These are phyloP conservation scores for Umimayanthus chanpuru DNA, from an alignment of 92 coral and sea anemone species.

Conservation along the genomic window DNA sequence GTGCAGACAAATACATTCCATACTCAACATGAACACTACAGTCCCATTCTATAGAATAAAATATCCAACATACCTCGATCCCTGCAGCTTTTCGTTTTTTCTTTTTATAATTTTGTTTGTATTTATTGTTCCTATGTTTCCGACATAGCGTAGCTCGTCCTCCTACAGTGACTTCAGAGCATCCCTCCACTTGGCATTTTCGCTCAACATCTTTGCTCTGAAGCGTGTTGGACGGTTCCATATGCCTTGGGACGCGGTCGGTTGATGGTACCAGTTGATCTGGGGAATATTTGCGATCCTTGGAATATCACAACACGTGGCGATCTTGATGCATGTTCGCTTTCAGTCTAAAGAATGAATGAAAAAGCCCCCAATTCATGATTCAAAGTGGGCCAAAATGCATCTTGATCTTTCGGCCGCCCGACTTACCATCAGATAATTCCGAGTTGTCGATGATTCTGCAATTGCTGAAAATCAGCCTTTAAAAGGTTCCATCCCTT, in stretches of 20 bases:
- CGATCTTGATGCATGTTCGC: conserved; percentile 28
- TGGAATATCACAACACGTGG: conserved; percentile 48
- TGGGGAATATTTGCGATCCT: conserved; percentile 28
- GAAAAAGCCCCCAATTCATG: conserved; percentile 24
- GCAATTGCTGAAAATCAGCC: conserved; percentile 3
- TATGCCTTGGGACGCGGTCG: conserved; percentile 10
- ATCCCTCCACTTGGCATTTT: conserved; percentile 94
- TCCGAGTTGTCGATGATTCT: not conserved
- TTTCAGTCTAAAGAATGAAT: conserved; percentile 41
- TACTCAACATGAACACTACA: not conserved
- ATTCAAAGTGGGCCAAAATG: conserved; percentile 1
- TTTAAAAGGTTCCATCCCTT: conserved; percentile 33
- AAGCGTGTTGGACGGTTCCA: conserved; percentile 64
- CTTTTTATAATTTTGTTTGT: conserved; percentile 98
- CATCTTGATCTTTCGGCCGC: not conserved
- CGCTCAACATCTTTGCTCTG: conserved; percentile 53
- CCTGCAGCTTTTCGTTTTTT: conserved; percentile 89
- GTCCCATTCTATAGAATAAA: not conserved
- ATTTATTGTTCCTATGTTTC: conserved; percentile 96
- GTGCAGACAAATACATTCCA: not conserved
- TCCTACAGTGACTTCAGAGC: conserved; percentile 90
- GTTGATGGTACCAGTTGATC: conserved; percentile 23
- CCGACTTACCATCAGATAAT: conserved; percentile 7
- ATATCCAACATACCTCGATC: conserved; percentile 59
- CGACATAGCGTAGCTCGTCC: conserved; percentile 90